Conservation (phyloP, 2,113 vertebrate species). For the Proteles cristata region DNA sequence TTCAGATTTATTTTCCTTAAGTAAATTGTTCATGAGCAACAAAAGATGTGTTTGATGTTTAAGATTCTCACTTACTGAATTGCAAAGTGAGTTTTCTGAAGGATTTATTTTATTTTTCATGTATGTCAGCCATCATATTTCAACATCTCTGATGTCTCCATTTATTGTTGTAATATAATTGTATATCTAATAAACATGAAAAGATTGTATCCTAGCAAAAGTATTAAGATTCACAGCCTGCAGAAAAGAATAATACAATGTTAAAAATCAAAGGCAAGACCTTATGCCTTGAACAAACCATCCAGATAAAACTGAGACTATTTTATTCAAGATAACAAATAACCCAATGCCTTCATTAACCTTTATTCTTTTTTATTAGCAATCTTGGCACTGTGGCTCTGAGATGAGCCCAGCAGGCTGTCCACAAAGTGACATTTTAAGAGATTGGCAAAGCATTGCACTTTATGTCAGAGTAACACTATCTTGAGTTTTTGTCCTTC, state of each 20-base stretch:
- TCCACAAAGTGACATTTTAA: slow-evolving; percentile 89
- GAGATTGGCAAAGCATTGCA: slow-evolving; percentile 80
- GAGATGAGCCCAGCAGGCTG: slow-evolving; percentile 85
- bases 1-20: slow-evolving; percentile 44
- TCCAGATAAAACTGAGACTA: slow-evolving; percentile 73
- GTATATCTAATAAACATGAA: slow-evolving; percentile 58
- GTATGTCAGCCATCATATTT: slow-evolving; percentile 16
- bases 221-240: slow-evolving; percentile 62
- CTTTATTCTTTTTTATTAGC: slow-evolving; percentile 89
- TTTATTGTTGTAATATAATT: slow-evolving; percentile 60
- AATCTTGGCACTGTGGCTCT: slow-evolving; percentile 77
- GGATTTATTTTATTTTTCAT: slow-evolving; percentile 56
- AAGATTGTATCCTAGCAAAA: slow-evolving; percentile 54
- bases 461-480: slow-evolving; percentile 78
- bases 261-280: slow-evolving; percentile 80
- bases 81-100: slow-evolving; percentile 33
- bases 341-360: slow-evolving; percentile 89
- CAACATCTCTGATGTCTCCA: slow-evolving; percentile 16
- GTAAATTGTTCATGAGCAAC: background rate
- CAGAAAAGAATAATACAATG: slow-evolving; percentile 70
- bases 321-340: slow-evolving; percentile 84
- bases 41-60: background rate
- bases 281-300: slow-evolving; percentile 77
- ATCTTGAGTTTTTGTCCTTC: slow-evolving; percentile 85
- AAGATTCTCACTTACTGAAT: background rate